Percentiles rank a stretch among this genome's conserved stretches.
Evolutionary conservation across 2,797 vertebrate genomes (phyloP).

Genomic region (Cynopterus sphinx): DNA sequence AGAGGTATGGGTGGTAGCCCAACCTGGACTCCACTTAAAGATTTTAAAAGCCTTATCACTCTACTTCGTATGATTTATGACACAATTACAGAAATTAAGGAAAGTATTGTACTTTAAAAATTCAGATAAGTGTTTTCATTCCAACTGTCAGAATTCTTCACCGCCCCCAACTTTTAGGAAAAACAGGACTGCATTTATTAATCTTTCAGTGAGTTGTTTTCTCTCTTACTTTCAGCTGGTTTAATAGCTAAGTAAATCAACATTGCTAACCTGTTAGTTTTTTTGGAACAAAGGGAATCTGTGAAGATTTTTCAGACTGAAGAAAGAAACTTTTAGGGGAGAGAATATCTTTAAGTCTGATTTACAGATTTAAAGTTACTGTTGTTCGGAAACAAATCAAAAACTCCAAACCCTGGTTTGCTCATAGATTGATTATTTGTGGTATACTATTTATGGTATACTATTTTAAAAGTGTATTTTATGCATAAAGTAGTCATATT

Average conservation of each 20-base stretch:
- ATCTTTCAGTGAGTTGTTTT: neutral
- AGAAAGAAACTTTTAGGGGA: neutral
- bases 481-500: neutral
- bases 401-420: neutral
- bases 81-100: neutral
- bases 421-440: neutral
- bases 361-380: neutral
- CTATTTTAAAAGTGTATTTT: neutral
- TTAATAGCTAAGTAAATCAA: neutral
- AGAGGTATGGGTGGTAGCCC: too few relatives aligned
- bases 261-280: neutral
- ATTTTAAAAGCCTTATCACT: neutral
- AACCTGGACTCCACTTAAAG: neutral
- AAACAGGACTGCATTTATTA: neutral
- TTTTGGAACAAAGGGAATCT: neutral
- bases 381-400: neutral
- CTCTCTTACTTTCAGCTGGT: neutral
- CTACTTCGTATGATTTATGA: neutral
- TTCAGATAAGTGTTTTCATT: slow-evolving; percentile 4
- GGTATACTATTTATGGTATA: neutral
- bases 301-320: neutral
- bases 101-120: neutral
- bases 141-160: neutral
- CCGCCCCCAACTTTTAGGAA: neutral
- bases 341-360: neutral